Evolutionary conservation across 2,113 vertebrate genomes (phyloP).

Genomic region (Lucifuga dentata): DNA sequence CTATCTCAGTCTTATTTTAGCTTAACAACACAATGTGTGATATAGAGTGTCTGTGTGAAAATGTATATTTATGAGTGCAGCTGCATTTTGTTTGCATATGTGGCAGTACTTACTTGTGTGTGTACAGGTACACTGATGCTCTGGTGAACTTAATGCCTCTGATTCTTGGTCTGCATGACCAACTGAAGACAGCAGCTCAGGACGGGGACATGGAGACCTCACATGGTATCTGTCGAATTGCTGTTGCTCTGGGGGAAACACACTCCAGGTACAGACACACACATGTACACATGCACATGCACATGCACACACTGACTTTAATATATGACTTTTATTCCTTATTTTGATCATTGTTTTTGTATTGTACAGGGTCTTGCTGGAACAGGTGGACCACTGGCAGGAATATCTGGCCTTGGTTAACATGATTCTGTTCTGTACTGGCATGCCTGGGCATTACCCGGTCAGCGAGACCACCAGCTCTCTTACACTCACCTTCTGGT

Average conservation of each 20-base stretch:
- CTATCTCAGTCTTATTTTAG: too few species aligned
- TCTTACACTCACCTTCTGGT: conserved; percentile 98
- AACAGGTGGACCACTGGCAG: conserved; percentile 97
- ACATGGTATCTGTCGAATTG: conserved; percentile 95
- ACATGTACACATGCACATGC: not conserved
- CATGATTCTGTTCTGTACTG: conserved; percentile 98
- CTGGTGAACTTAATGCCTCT: conserved; percentile 91
- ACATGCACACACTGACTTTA: not conserved
- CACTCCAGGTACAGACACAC: conserved; percentile 89
- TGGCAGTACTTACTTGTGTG: not conserved
- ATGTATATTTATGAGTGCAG: too few species aligned
- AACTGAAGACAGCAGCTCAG: conserved; percentile 90
- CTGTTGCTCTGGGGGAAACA: conserved; percentile 94
- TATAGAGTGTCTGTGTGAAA: too few species aligned
- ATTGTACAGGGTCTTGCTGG: conserved; percentile 88
- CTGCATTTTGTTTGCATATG: not conserved
- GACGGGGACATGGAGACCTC: conserved; percentile 95
- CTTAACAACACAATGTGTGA: too few species aligned
- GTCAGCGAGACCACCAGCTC: conserved; percentile 97
- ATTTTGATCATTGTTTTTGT: conserved; percentile 25
- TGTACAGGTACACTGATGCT: conserved; percentile 89
- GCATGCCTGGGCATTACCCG: conserved; percentile 94
- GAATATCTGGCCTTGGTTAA: conserved; percentile 95
- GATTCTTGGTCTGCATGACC: conserved; percentile 92
- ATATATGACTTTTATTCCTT: not conserved